Conservation (phyloP, 2,113 vertebrate species). For the Galeopterus variegatus region DNA sequence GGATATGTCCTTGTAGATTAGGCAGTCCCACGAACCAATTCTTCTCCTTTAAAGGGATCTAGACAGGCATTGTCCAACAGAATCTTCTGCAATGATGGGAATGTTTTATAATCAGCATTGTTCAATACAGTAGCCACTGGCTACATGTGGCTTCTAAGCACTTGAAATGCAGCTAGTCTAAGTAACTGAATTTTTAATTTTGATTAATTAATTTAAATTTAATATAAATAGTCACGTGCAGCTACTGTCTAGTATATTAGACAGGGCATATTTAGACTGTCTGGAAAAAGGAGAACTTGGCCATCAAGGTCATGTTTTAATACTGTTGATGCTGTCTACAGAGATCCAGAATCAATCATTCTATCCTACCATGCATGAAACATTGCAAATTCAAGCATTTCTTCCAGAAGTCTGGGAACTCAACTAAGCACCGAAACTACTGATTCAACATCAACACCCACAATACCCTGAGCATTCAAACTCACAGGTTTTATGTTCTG, state of each 20-base stretch:
- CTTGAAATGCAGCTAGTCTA: not conserved
- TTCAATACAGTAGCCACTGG: not conserved
- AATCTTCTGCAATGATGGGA: not conserved
- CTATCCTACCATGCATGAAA: not conserved
- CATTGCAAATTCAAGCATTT: not conserved
- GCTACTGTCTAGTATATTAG: not conserved
- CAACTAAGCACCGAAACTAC: not conserved
- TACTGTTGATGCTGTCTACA: not conserved
- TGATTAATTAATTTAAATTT: slow-evolving; percentile 11
- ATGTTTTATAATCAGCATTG: not conserved
- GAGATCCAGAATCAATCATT: not conserved
- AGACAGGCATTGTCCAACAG: not conserved
- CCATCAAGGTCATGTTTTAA: not conserved
- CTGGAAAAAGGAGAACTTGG: not conserved
- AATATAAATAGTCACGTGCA: not conserved
- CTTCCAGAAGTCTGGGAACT: not conserved
- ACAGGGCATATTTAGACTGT: not conserved
- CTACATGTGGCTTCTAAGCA: not conserved
- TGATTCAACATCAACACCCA: not conserved
- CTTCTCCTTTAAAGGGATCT: not conserved
- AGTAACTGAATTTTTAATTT: slow-evolving; percentile 8
- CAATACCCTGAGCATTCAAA: not conserved
- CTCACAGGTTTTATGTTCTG: not conserved
- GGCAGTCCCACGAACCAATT: not conserved
- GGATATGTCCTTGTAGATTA: not conserved